Conservation (phyloP, 1,140 invertebrate genomes). For the Nylanderia fulva region DNA sequence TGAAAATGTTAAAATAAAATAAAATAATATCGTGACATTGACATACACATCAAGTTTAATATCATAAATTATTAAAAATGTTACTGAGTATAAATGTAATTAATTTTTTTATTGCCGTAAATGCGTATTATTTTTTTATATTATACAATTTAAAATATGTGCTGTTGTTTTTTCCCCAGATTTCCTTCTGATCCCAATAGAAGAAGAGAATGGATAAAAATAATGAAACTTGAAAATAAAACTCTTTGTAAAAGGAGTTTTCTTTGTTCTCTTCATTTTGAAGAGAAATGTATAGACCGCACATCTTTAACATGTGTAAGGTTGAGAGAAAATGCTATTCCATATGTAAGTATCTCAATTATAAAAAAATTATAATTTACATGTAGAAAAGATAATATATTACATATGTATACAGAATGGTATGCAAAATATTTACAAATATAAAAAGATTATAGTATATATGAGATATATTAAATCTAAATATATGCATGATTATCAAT, state of each 20-base stretch:
- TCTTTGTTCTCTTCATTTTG: slow-evolving; percentile 9
- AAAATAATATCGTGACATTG: no score
- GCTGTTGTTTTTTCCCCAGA: neutral
- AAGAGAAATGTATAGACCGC: neutral
- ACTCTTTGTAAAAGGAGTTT: neutral
- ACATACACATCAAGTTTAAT: no score
- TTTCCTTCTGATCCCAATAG: neutral
- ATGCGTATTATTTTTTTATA: neutral
- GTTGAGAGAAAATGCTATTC: neutral
- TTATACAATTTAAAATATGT: neutral
- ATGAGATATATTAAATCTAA: no score
- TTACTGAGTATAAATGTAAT: no score
- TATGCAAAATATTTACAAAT: neutral
- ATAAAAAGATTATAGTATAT: neutral
- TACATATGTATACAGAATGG: no score
- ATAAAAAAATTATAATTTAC: no score
- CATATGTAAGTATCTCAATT: neutral
- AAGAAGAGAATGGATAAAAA: neutral
- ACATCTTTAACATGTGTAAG: neutral
- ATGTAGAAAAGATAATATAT: no score
- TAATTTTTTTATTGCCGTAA: no score
- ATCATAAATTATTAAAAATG: no score
- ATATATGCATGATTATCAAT: no score
- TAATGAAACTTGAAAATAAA: neutral
- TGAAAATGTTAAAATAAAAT: no score